Evolutionary conservation across 2,113 vertebrate genomes (phyloP).

Genomic region (Morone saxatilis): DNA sequence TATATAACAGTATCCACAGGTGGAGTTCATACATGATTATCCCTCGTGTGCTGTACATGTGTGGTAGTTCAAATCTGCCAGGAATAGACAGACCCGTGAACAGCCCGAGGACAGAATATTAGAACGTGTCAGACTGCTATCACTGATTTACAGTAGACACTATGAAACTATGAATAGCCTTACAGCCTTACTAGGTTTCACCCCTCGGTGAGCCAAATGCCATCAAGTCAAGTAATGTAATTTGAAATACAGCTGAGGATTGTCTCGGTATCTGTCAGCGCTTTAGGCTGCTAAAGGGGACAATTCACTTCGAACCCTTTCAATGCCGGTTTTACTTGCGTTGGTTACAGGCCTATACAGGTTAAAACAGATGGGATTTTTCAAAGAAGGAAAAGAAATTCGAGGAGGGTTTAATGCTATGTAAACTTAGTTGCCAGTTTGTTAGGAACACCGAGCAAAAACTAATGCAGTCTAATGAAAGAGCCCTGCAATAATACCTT

Average conservation of each 20-base stretch:
- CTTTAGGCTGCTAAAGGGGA: background rate
- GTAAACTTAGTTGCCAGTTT: background rate
- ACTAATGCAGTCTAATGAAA: background rate
- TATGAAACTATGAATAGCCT: conserved; percentile 56
- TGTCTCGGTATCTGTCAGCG: background rate
- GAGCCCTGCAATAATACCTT: background rate
- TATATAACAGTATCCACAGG: background rate
- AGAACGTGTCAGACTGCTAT: conserved; percentile 34
- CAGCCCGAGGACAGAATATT: background rate
- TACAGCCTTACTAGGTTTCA: conserved; percentile 51
- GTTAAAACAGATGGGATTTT: background rate
- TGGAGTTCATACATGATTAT: background rate
- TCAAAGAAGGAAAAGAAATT: background rate
- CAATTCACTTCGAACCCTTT: background rate
- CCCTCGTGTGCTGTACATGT: background rate
- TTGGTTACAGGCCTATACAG: background rate
- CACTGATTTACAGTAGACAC: conserved; percentile 40
- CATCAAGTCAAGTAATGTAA: conserved; percentile 1
- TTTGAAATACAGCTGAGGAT: conserved; percentile 13
- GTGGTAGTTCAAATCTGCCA: conserved; percentile 12
- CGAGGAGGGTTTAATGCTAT: background rate
- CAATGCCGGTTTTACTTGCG: conserved; percentile 5
- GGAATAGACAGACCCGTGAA: conserved; percentile 45
- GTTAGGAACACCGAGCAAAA: background rate
- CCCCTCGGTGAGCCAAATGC: conserved; percentile 11